These are phyloP conservation scores for Macrochelys suwanniensis DNA, from an alignment of 2,797 vertebrate genomes.

Conservation along the genomic window DNA sequence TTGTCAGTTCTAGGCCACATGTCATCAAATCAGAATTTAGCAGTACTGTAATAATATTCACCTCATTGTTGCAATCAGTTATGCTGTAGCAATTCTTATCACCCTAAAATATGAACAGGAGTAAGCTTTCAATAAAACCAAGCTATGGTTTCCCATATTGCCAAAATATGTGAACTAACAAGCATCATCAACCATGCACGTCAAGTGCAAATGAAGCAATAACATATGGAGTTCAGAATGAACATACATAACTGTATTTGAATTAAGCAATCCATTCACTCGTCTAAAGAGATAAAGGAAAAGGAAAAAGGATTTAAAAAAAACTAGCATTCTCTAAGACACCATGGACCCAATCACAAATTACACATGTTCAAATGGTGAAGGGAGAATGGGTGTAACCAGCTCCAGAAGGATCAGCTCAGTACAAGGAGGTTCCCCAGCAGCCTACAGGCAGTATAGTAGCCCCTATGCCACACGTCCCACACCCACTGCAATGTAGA, in stretches of 20 bases:
- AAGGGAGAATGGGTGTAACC: neutral
- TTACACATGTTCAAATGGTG: neutral
- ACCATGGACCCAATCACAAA: neutral
- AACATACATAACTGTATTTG: neutral
- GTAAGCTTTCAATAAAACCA: neutral
- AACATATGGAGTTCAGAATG: neutral
- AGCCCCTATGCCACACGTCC: fast-evolving
- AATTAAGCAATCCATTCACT: neutral
- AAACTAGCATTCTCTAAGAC: neutral
- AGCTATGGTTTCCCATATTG: neutral
- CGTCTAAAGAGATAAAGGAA: neutral
- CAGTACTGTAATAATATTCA: conserved; percentile 33
- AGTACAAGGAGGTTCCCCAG: neutral
- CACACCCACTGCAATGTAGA: neutral
- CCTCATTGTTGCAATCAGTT: conserved; percentile 33
- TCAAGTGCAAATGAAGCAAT: neutral
- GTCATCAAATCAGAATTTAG: conserved; percentile 51
- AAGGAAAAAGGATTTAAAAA: fast-evolving
- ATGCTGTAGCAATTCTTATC: conserved; percentile 16
- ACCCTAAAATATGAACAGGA: neutral
- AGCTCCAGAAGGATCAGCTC: neutral
- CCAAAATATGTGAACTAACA: neutral
- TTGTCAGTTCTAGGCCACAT: conserved; percentile 52
- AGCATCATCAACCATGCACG: neutral
- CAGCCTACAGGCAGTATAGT: neutral